A percentile compares a stretch with the other conserved stretches of the same genome.
Evolutionary conservation across 2,888 invertebrate genomes (phyloP).

Genomic region (Digitonthophagus gazella): DNA sequence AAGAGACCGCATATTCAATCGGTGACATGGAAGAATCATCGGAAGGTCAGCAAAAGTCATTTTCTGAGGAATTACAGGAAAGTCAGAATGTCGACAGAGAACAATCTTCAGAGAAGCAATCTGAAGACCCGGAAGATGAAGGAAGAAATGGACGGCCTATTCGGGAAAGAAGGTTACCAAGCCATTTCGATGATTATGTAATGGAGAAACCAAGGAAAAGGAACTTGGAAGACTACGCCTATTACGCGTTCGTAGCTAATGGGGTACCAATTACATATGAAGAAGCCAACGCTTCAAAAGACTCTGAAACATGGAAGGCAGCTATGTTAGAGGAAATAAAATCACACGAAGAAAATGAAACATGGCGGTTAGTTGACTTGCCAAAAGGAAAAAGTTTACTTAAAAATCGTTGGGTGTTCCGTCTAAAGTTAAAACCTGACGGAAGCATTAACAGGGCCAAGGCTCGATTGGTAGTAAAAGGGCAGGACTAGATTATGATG

Average conservation of each 20-base stretch:
- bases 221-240: neutral
- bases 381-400: constrained; percentile 35
- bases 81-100: too few relatives aligned
- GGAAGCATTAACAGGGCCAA: constrained; percentile 37
- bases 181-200: neutral
- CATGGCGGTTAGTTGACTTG: constrained; percentile 35
- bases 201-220: neutral
- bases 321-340: constrained; percentile 36
- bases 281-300: constrained; percentile 16
- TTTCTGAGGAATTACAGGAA: too few relatives aligned
- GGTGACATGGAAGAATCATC: too few relatives aligned
- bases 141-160: too few relatives aligned
- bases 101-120: too few relatives aligned
- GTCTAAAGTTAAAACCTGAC: constrained; percentile 37
- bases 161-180: too few relatives aligned
- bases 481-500: constrained; percentile 9
- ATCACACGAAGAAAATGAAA: constrained; percentile 39
- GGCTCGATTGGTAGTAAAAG: constrained; percentile 38
- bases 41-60: too few relatives aligned
- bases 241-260: neutral
- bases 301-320: constrained; percentile 24
- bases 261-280: constrained; percentile 12
- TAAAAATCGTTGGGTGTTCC: constrained; percentile 38
- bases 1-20: neutral
- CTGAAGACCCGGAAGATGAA: too few relatives aligned